A percentile compares a stretch with the other conserved stretches of the same genome.
These are phyloP conservation scores for Danio jaintianensis DNA, from an alignment of 2,797 vertebrate species.

Conservation along the genomic window DNA sequence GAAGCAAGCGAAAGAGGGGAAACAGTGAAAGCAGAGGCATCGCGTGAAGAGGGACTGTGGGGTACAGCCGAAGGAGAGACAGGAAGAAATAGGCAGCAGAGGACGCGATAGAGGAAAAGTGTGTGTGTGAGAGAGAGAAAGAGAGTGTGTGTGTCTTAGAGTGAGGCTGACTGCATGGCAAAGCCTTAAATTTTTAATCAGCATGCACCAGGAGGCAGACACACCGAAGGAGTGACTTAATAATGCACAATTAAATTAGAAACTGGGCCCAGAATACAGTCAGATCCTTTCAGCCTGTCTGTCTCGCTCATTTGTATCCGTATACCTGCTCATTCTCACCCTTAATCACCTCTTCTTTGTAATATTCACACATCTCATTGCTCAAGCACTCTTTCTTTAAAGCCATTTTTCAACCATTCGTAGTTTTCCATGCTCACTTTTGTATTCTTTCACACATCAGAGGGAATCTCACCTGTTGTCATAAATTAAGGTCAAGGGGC, in stretches of 20 bases:
- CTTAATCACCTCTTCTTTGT: constrained; percentile 40
- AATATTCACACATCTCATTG: constrained; percentile 14
- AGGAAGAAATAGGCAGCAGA: constrained; percentile 38
- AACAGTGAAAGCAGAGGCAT: constrained; percentile 52
- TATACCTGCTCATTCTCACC: constrained; percentile 34
- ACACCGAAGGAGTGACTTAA: constrained; percentile 65
- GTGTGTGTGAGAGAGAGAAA: constrained; percentile 39
- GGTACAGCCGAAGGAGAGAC: constrained; percentile 46
- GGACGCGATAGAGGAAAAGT: constrained; percentile 25
- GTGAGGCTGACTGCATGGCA: constrained; percentile 57
- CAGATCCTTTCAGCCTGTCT: constrained; percentile 42
- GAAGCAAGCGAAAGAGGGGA: constrained; percentile 41
- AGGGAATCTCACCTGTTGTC: neutral
- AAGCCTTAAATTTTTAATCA: constrained; percentile 66
- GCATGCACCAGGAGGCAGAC: constrained; percentile 64
- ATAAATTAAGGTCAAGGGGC: neutral
- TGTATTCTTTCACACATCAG: constrained; percentile 25
- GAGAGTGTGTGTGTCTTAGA: constrained; percentile 34
- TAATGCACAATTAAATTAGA: constrained; percentile 67
- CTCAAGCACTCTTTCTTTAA: constrained; percentile 27
- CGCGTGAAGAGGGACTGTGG: constrained; percentile 38
- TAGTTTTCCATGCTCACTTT: neutral
- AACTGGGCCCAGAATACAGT: constrained; percentile 57
- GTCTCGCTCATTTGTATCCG: constrained; percentile 46
- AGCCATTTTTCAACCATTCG: constrained; percentile 21